Percentiles rank a stretch among this genome's conserved stretches.
phyloP scores from a whole-genome alignment of 2,888 invertebrate genomes.

The Habrosyne pyritoides region DNA sequence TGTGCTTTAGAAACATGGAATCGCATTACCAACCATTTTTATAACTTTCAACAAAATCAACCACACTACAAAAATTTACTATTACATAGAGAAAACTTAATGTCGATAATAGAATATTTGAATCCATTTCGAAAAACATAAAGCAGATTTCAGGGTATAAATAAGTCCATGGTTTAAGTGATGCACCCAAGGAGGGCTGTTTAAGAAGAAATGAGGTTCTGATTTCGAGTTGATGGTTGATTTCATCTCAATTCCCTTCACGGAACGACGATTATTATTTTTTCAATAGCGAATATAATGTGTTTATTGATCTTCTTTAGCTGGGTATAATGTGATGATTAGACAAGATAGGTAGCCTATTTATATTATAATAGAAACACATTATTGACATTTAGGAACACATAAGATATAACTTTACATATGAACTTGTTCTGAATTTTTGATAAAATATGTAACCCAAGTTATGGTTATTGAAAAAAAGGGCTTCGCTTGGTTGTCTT shows the following conservation, averaged over 20 bases:
- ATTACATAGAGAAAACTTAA: too few species aligned
- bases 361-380: background rate
- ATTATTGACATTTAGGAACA: background rate
- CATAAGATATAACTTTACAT: too few species aligned
- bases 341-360: background rate
- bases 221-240: constrained; percentile 64
- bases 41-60: too few species aligned
- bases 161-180: constrained; percentile 30
- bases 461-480: too few species aligned
- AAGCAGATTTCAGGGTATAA: background rate
- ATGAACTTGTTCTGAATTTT: too few species aligned
- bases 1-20: too few species aligned
- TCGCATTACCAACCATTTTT: too few species aligned
- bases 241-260: constrained; percentile 60
- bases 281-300: constrained; percentile 16
- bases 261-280: constrained; percentile 44
- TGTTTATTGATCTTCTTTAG: background rate
- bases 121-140: too few species aligned
- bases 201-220: constrained; percentile 74
- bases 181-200: constrained; percentile 41
- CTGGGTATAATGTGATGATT: background rate
- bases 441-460: too few species aligned
- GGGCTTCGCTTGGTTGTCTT: too few species aligned
- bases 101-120: too few species aligned
- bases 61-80: too few species aligned